Evolutionary conservation across 2,888 invertebrate genomes (phyloP), one percentile per base, ranked within the genome.

Genomic region (Troides oblongomaculatus): DNA sequence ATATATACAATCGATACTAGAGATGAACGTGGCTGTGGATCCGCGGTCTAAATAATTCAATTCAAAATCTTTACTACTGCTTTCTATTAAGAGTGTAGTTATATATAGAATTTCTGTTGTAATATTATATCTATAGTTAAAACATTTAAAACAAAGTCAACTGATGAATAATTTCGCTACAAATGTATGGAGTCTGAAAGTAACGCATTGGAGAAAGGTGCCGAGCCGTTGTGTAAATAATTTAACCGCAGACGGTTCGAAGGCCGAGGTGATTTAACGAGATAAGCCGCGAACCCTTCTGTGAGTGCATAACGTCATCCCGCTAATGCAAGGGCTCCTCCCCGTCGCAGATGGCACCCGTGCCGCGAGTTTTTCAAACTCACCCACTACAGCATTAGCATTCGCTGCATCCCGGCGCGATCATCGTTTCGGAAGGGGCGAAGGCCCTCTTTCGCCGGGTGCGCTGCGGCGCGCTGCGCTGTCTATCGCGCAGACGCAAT

Each of bases 271-370:
- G 89, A 89, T 90, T 85, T 86, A 87, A 86, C 85, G 83, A 87
- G 90, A 90, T 91, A 90, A 88, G 85, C 86, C 84, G 80, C 84
- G 85, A 84, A 87, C 89, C 90, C 89, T 87, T 84, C 83, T 81
- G 85, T 82, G 85, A 89, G 87, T 91, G 92, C 92, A 92, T 92
- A 92, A 92, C 84, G 88, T 87, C 92, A 87, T 92, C 92, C 92
- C 87, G 76, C 84, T 92, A 92, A 91, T 91, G 92, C 89, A 86
- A 84, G 86, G 89, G 87, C 85, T 86, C 84, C 85, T 83, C 86
- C 88, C 84, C 79, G 82, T 66, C 87, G 84, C 92, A 92, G 92
- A 92, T 92, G 92, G 90, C 88, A 88, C 88, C 86, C 88, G 86
- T 79, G 81, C 85, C 82, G 80, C 78, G 82, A 82, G 85, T 89